Evolutionary conservation across 2,113 vertebrate species (phyloP).

Genomic region (Pseudorasbora parva): DNA sequence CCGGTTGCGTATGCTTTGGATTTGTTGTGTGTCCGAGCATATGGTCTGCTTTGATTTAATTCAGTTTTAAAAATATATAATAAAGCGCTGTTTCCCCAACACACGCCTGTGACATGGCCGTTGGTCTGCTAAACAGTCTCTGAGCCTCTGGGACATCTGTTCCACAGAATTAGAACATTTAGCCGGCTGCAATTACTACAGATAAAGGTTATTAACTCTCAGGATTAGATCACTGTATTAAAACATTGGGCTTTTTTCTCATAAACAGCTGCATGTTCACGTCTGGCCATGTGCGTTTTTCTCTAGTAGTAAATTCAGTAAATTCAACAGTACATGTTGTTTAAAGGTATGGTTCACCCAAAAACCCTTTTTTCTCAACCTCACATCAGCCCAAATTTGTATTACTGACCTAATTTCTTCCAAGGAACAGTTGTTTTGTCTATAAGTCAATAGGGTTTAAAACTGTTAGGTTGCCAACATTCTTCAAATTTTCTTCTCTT

Average conservation of each 20-base stretch:
- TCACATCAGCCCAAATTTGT: not conserved
- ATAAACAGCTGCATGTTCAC: conserved; percentile 58
- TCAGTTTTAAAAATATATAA: conserved; percentile 31
- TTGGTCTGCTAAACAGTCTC: conserved; percentile 65
- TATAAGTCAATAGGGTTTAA: not conserved
- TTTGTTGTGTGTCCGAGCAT: conserved; percentile 35
- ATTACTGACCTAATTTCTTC: not conserved
- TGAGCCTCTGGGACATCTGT: conserved; percentile 71
- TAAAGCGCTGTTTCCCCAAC: conserved; percentile 34
- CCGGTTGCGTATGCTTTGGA: conserved; percentile 42
- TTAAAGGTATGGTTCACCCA: not conserved
- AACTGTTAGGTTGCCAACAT: not conserved
- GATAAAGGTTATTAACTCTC: conserved; percentile 77
- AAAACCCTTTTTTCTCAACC: too few species aligned
- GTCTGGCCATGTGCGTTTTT: not conserved
- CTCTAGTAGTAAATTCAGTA: not conserved
- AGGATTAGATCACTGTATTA: conserved; percentile 77
- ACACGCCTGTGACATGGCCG: conserved; percentile 44
- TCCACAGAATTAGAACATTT: conserved; percentile 71
- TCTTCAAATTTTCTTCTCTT: not conserved
- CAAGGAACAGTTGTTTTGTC: not conserved
- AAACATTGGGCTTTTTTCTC: conserved; percentile 64
- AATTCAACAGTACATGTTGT: not conserved
- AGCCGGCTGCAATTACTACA: conserved; percentile 71
- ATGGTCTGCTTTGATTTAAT: conserved; percentile 45